Percentiles rank a stretch among this genome's conserved stretches.
These are phyloP conservation scores for Theropithecus gelada DNA, from an alignment of 2,113 vertebrate species.

Conservation along the genomic window DNA sequence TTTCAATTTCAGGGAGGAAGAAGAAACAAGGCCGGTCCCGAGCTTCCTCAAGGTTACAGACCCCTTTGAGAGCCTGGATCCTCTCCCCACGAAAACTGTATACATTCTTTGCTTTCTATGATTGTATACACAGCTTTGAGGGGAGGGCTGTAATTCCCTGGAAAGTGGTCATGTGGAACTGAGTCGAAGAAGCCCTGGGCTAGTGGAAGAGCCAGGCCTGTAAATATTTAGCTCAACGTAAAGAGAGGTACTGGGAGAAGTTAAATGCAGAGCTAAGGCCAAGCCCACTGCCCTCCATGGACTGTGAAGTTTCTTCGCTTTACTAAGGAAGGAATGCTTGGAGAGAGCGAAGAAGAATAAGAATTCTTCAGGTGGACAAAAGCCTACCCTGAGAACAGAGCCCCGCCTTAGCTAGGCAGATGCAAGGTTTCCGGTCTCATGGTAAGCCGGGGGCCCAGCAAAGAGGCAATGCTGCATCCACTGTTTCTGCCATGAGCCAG, in stretches of 20 bases:
- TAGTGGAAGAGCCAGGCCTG: background rate
- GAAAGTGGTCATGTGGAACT: background rate
- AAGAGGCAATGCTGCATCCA: background rate
- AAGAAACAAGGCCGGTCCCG: background rate
- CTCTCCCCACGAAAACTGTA: background rate
- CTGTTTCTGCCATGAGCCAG: background rate
- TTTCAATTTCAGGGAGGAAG: background rate
- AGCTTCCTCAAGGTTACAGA: background rate
- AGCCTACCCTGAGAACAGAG: background rate
- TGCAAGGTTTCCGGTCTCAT: rapidly evolving
- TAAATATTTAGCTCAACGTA: background rate
- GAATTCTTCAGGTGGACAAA: background rate
- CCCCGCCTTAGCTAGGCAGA: background rate
- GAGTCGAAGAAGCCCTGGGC: background rate
- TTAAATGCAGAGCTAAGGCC: background rate
- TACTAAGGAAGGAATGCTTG: background rate
- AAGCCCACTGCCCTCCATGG: rapidly evolving
- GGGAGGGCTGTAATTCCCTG: background rate
- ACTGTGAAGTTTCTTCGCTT: background rate
- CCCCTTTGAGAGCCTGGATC: background rate
- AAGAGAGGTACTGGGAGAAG: background rate
- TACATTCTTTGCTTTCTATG: background rate
- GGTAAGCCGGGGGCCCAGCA: background rate
- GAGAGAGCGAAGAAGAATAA: background rate
- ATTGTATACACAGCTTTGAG: background rate